Evolutionary conservation across 2,113 vertebrate species (phyloP), one percentile per base, ranked within the genome.

Genomic region (Tyrannus savana): DNA sequence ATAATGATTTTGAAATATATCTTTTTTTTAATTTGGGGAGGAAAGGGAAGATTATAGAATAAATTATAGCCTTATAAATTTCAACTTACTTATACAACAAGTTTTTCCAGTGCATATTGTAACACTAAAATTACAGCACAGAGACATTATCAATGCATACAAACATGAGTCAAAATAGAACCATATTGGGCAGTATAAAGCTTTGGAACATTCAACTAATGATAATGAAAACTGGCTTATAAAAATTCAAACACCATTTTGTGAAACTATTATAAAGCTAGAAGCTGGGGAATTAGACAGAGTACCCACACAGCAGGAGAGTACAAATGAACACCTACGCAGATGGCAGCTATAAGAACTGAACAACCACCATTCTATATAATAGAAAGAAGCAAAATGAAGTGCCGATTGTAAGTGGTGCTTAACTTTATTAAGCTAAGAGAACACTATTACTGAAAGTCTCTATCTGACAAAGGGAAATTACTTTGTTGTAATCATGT

Each of bases 391-490:
- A 93, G 91, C 78, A 96, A 97, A 97, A 95, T 97, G 95, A 97
- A 97, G 93, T 96, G 90, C 87, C 52, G 56, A 93, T 95, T 96
- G 62, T 97, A 98, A 97, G 95, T 97, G 96, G 95, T 97, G 90
- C 95, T 98, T 97, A 98, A 97, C 95, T 98, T 97, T 97, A 96
- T 97, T 97, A 98, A 98, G 93, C 95, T 92, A 95, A 97, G 95
- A 95, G 92, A 98, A 97, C 92, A 93, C 91, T 95, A 94, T 96
- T 94, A 94, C 91, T 92, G 93, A 94, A 98, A 96, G 88, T 97
- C 92, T 95, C 68, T 96, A 91, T 94, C 94, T 98, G 94, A 98
- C 95, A 97, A 98, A 97, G 93, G 93, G 94, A 97, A 98, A 98
- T 97, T 97, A 96, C 95, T 97, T 97, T 97, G 92, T 95, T 97